A percentile compares a stretch with the other conserved stretches of the same genome.
Evolutionary conservation across 2,113 vertebrate species (phyloP).

Genomic region (Empidonax alnorum): DNA sequence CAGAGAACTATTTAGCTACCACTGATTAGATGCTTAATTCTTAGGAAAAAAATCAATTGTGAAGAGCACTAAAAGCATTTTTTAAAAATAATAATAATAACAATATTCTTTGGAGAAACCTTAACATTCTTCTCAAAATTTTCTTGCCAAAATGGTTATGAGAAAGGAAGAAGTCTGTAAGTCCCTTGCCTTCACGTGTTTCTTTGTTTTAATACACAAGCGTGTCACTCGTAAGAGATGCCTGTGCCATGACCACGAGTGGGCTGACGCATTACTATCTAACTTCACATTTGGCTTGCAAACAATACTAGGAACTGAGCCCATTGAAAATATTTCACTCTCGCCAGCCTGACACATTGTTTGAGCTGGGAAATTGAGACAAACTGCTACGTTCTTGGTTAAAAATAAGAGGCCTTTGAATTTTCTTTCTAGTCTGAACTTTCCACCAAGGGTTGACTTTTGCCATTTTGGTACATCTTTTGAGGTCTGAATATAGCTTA

Average conservation of each 20-base stretch:
- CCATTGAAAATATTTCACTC: slow-evolving; percentile 56
- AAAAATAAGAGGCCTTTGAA: slow-evolving; percentile 59
- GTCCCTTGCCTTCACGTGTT: background rate
- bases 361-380: slow-evolving; percentile 47
- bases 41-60: background rate
- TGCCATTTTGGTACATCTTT: slow-evolving; percentile 19
- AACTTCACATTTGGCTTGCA: slow-evolving; percentile 51
- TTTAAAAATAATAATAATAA: background rate
- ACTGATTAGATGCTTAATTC: background rate
- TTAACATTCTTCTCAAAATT: background rate
- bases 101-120: background rate
- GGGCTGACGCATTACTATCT: slow-evolving; percentile 50
- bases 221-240: background rate
- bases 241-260: background rate
- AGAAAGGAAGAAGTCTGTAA: slow-evolving; percentile 39
- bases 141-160: slow-evolving; percentile 9
- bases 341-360: slow-evolving; percentile 45
- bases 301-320: slow-evolving; percentile 73
- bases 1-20: background rate
- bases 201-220: slow-evolving; percentile 2
- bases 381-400: slow-evolving; percentile 15
- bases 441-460: slow-evolving; percentile 19
- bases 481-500: background rate
- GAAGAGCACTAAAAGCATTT: background rate
- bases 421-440: slow-evolving; percentile 30